These are phyloP conservation scores for Hemithea aestivaria DNA, from an alignment of 2,888 invertebrate genomes.

Conservation along the genomic window DNA sequence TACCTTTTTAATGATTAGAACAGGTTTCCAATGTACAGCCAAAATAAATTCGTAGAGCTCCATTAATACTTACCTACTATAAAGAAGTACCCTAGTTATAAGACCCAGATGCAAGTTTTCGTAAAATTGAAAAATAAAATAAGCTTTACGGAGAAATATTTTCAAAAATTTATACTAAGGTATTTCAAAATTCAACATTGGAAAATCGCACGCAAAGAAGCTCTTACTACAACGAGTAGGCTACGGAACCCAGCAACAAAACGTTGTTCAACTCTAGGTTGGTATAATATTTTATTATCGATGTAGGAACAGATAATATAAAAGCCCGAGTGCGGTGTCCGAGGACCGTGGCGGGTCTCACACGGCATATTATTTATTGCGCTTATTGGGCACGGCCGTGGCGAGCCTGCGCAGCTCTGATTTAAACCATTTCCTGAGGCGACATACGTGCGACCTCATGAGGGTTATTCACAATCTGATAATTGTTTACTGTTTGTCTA, in stretches of 20 bases:
- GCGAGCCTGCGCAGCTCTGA: conserved; percentile 36
- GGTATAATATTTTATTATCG: conserved; percentile 43
- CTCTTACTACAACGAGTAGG: too few relatives aligned
- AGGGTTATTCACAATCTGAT: conserved; percentile 13
- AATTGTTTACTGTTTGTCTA: not conserved
- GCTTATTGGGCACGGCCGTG: conserved; percentile 63
- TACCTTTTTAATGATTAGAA: too few relatives aligned
- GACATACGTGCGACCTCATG: conserved; percentile 42
- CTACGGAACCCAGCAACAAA: conserved; percentile 38
- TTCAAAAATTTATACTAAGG: too few relatives aligned
- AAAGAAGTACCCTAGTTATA: too few relatives aligned
- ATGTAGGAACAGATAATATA: conserved; percentile 52
- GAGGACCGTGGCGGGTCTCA: conserved; percentile 64
- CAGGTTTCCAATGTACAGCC: too few relatives aligned
- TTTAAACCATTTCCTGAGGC: conserved; percentile 71
- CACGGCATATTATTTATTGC: conserved; percentile 71
- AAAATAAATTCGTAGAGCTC: too few relatives aligned
- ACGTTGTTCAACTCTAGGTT: conserved; percentile 23
- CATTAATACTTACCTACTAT: too few relatives aligned
- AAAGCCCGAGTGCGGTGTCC: conserved; percentile 53
- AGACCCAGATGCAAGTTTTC: too few relatives aligned
- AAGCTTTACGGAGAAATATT: too few relatives aligned
- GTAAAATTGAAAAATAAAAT: too few relatives aligned
- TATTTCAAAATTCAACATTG: too few relatives aligned
- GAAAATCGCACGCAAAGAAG: too few relatives aligned